Evolutionary conservation across 2,888 invertebrate genomes (phyloP).

Genomic region (Apodemia mormo): DNA sequence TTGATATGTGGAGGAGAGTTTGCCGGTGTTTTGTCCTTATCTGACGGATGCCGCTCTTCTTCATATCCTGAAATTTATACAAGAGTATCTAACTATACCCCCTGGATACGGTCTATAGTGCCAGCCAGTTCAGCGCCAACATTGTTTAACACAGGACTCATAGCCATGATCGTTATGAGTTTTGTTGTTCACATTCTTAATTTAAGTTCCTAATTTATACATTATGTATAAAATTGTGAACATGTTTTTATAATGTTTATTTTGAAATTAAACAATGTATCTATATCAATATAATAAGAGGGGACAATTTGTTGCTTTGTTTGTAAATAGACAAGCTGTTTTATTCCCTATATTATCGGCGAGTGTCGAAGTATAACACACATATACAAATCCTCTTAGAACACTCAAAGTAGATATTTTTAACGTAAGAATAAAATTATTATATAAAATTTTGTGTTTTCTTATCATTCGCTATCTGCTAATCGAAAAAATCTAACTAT

Average conservation of each 20-base stretch:
- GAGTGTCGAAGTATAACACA: too few relatives aligned
- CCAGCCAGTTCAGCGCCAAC: conserved; percentile 38
- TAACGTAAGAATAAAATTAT: too few relatives aligned
- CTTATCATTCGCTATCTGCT: too few relatives aligned
- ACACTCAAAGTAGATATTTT: too few relatives aligned
- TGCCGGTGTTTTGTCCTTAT: conserved; percentile 49
- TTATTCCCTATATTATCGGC: too few relatives aligned
- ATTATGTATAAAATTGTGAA: not conserved
- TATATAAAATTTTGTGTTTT: too few relatives aligned
- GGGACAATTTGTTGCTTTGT: too few relatives aligned
- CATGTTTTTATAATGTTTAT: not conserved
- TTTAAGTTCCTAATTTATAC: conserved; percentile 45
- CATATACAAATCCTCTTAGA: too few relatives aligned
- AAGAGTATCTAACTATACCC: conserved; percentile 52
- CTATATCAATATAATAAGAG: too few relatives aligned
- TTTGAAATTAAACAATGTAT: too few relatives aligned
- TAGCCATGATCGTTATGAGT: conserved; percentile 42
- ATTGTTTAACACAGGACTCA: conserved; percentile 45
- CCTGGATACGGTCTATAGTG: conserved; percentile 50
- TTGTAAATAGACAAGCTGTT: too few relatives aligned
- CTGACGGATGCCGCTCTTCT: conserved; percentile 41
- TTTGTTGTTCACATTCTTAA: conserved; percentile 39
- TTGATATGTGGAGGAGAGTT: conserved; percentile 50
- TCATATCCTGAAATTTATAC: conserved; percentile 55
- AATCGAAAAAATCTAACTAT: too few relatives aligned